Percentiles rank a stretch among this genome's conserved stretches.
Evolutionary conservation across 1,140 invertebrate species (phyloP).

Genomic region (Homarus americanus): DNA sequence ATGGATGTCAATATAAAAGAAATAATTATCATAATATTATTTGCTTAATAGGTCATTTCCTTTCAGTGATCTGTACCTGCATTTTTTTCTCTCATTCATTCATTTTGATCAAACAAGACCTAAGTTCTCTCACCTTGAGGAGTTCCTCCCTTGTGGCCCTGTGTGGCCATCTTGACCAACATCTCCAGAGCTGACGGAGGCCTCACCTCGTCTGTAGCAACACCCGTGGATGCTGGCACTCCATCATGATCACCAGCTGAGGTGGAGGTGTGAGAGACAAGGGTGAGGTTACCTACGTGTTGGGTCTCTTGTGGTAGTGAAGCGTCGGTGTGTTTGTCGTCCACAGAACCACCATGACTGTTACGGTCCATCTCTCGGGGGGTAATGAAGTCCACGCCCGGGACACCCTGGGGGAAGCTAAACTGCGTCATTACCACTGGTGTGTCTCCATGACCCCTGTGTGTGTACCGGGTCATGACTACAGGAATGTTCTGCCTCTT

Average conservation of each 20-base stretch:
- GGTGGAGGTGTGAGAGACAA: background rate
- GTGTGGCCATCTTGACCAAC: conserved; percentile 24
- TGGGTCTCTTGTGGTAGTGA: too few species aligned
- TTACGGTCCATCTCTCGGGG: too few species aligned
- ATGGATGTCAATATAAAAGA: background rate
- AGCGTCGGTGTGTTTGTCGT: too few species aligned
- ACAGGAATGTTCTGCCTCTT: background rate
- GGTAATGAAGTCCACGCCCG: too few species aligned
- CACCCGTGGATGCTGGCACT: background rate
- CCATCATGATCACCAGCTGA: background rate
- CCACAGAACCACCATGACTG: too few species aligned
- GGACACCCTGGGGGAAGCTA: conserved; percentile 5
- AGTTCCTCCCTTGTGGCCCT: background rate
- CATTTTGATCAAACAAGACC: too few species aligned
- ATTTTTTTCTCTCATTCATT: background rate
- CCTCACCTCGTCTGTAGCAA: background rate
- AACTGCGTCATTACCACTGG: conserved; percentile 23
- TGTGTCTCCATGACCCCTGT: background rate
- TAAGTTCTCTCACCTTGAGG: background rate
- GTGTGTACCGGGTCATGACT: conserved; percentile 18
- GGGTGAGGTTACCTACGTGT: background rate
- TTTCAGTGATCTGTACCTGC: background rate
- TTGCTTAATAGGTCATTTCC: too few species aligned
- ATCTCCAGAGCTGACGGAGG: conserved; percentile 33
- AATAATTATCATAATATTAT: background rate